phyloP scores from a whole-genome alignment of 2,888 invertebrate species.

The Corbicula japonica region DNA sequence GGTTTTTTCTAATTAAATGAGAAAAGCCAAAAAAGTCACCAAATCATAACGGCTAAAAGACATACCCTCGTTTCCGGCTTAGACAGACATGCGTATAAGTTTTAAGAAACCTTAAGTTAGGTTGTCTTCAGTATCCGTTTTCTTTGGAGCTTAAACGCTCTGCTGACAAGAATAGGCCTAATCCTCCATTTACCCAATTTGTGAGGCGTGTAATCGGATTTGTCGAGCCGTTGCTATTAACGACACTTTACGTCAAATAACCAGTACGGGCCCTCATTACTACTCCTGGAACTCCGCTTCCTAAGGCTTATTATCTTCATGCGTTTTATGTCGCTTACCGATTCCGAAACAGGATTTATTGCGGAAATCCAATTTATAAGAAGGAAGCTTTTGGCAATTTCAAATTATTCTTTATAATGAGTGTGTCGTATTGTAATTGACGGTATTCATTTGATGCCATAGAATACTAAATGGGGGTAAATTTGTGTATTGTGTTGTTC shows the following conservation, averaged over 20 bases:
- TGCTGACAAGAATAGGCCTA: background rate
- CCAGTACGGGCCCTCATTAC: conserved; percentile 14
- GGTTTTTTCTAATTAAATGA: no score
- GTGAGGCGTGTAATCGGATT: conserved; percentile 15
- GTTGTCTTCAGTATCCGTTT: no score
- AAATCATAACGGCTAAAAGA: no score
- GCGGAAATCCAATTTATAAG: conserved; percentile 23
- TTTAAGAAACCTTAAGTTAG: no score
- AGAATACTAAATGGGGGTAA: conserved; percentile 11
- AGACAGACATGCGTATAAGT: no score
- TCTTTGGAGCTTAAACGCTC: no score
- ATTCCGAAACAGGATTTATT: conserved; percentile 8
- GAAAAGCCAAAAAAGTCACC: no score
- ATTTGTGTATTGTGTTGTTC: conserved; percentile 25
- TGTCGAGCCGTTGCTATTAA: conserved; percentile 6
- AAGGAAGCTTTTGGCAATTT: conserved; percentile 12
- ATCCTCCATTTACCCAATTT: conserved; percentile 7
- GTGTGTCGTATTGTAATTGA: conserved; percentile 12
- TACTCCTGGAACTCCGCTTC: background rate
- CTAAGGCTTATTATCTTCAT: background rate
- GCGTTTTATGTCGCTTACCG: conserved; percentile 7
- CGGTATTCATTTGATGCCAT: background rate
- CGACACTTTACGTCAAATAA: conserved; percentile 15
- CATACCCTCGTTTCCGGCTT: no score
- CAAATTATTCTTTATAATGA: conserved; percentile 21